Evolutionary conservation across 1,140 invertebrate genomes (phyloP).

Genomic region (Sitobion miscanthi): DNA sequence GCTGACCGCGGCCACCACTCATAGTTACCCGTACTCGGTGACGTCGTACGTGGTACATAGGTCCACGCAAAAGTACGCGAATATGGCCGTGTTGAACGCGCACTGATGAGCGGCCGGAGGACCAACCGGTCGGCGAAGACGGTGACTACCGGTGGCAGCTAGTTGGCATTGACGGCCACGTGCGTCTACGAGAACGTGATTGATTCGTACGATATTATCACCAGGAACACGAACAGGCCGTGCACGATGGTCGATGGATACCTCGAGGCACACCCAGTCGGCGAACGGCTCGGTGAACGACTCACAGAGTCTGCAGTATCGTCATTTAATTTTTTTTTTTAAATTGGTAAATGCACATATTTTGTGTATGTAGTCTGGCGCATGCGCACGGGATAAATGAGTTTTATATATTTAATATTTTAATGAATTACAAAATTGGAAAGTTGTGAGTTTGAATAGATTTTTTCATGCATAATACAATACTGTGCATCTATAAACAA

Average conservation of each 20-base stretch:
- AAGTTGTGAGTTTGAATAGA: too few species aligned
- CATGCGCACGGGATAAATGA: too few species aligned
- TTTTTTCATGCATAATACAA: too few species aligned
- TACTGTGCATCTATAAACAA: too few species aligned
- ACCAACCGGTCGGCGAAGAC: too few species aligned
- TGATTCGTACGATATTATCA: constrained; percentile 59
- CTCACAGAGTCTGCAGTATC: not conserved
- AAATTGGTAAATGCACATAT: too few species aligned
- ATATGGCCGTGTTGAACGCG: constrained; percentile 32
- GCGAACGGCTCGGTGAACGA: constrained; percentile 58
- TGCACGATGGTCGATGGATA: constrained; percentile 58
- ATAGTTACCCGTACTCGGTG: not conserved
- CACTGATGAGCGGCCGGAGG: too few species aligned
- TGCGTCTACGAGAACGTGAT: constrained; percentile 59
- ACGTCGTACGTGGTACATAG: not conserved
- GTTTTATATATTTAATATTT: too few species aligned
- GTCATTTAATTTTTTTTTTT: too few species aligned
- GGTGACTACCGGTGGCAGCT: too few species aligned
- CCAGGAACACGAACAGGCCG: constrained; percentile 58
- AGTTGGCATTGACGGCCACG: not conserved
- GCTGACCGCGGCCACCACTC: constrained; percentile 25
- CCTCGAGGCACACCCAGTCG: constrained; percentile 17
- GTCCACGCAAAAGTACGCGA: constrained; percentile 53
- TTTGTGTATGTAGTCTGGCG: too few species aligned
- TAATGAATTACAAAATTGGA: too few species aligned